phyloP scores from a whole-genome alignment of 2,113 vertebrate genomes.

The Scomber scombrus region DNA sequence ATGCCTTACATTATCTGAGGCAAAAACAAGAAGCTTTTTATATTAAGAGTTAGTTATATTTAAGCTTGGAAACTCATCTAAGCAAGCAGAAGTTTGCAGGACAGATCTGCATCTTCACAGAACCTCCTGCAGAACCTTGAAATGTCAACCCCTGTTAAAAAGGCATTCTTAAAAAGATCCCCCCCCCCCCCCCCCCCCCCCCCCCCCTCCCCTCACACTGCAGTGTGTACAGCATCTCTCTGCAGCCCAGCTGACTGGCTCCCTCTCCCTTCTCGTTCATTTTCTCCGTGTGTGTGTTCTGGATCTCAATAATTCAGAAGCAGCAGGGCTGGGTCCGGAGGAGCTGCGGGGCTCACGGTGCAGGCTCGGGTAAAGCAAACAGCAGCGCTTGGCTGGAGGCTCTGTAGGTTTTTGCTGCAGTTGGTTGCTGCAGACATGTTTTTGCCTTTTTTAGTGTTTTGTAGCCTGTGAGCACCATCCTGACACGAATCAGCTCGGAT shows the following conservation, averaged over 20 bases:
- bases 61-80: not conserved
- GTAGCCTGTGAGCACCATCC: not conserved
- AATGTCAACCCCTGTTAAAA: not conserved
- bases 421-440: constrained; percentile 3
- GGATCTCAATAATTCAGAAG: constrained; percentile 60
- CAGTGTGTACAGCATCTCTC: not conserved
- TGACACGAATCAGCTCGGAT: not conserved
- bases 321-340: not conserved
- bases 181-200: too few species aligned
- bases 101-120: not conserved
- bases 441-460: not conserved
- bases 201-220: not conserved
- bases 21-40: too few species aligned
- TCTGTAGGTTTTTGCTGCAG: constrained; percentile 36
- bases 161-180: not conserved
- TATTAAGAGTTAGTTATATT: too few species aligned
- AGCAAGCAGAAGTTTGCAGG: not conserved
- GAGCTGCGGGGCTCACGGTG: constrained; percentile 22
- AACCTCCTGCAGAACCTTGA: not conserved
- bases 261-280: not conserved
- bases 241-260: not conserved
- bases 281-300: constrained; percentile 14
- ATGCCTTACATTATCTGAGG: too few species aligned
- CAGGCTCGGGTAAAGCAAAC: constrained; percentile 42
- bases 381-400: constrained; percentile 15